Evolutionary conservation across 2,113 vertebrate species (phyloP).

Genomic region (Hippopotamus amphibius): DNA sequence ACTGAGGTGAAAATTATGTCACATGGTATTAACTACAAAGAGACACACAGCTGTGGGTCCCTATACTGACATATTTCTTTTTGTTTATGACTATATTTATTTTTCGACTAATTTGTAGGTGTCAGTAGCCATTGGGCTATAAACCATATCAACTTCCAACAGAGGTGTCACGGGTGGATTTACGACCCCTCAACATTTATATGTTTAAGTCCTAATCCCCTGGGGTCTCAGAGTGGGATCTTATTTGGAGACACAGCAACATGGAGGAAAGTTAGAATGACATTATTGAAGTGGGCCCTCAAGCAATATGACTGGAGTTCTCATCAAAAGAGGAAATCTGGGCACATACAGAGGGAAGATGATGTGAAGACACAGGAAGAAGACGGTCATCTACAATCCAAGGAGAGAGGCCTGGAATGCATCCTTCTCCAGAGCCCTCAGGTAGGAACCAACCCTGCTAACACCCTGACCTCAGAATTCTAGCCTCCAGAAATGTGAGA

Average conservation of each 20-base stretch:
- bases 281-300: neutral
- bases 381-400: neutral
- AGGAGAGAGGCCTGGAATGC: neutral
- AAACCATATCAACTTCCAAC: neutral
- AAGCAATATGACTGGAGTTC: neutral
- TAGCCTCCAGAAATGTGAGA: neutral
- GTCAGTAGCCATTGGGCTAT: neutral
- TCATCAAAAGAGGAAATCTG: neutral
- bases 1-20: neutral
- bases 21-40: slow-evolving; percentile 13
- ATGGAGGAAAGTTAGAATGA: neutral
- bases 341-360: neutral
- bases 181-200: neutral
- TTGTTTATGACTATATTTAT: neutral
- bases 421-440: neutral
- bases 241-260: neutral
- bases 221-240: neutral
- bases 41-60: neutral
- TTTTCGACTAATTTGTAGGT: neutral
- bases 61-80: neutral
- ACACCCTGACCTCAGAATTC: neutral
- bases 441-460: neutral
- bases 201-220: neutral
- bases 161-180: neutral
- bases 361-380: neutral